These are phyloP conservation scores for Nothobranchius furzeri DNA, from an alignment of 2,113 vertebrate genomes.

Conservation along the genomic window DNA sequence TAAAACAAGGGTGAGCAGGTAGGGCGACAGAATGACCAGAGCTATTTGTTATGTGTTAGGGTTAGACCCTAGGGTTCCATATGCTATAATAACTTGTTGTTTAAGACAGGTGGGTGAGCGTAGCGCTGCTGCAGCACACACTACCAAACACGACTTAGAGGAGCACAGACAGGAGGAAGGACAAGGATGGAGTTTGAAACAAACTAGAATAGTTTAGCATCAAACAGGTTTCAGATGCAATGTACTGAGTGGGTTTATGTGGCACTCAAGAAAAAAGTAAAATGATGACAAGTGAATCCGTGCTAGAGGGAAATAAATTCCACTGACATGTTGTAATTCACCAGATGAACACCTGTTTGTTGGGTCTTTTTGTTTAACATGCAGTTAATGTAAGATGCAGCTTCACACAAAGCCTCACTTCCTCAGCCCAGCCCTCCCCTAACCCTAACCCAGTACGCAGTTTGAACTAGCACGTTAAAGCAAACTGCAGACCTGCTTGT, in stretches of 20 bases:
- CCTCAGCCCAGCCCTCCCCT: not conserved
- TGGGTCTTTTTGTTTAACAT: not conserved
- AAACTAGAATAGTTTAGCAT: not conserved
- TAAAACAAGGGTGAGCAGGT: constrained; percentile 11
- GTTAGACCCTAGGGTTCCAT: too few relatives aligned
- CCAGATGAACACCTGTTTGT: not conserved
- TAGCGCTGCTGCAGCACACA: constrained; percentile 42
- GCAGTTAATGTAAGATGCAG: not conserved
- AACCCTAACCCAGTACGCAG: not conserved
- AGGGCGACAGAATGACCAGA: constrained; percentile 40
- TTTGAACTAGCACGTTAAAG: constrained; percentile 1
- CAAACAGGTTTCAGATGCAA: too few relatives aligned
- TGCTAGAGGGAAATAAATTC: constrained; percentile 39
- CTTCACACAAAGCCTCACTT: not conserved
- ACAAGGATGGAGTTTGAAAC: constrained; percentile 19
- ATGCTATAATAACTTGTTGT: constrained; percentile 52
- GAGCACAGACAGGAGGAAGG: constrained; percentile 27
- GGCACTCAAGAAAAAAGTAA: not conserved
- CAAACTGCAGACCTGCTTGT: not conserved
- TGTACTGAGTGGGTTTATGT: not conserved
- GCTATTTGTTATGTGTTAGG: constrained; percentile 58
- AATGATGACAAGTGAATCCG: constrained; percentile 36
- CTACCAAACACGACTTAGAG: constrained; percentile 36
- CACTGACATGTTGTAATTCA: constrained; percentile 9
- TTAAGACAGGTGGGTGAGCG: constrained; percentile 41